phyloP scores from a whole-genome alignment of 1,140 invertebrate species.

The Rhagoletis pomonella region DNA sequence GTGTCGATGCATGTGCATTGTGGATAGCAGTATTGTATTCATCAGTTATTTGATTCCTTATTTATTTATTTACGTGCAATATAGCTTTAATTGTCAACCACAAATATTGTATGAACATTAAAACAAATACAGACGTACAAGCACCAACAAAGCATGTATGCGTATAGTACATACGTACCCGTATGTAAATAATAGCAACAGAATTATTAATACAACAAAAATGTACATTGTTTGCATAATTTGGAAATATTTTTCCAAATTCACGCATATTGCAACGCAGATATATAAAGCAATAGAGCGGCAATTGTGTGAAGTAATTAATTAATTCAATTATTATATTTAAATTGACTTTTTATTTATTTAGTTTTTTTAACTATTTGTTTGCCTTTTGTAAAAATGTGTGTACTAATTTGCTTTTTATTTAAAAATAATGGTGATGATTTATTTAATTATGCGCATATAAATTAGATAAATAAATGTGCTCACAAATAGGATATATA shows the following conservation, averaged over 20 bases:
- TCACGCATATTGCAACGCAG: not conserved
- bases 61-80: conserved; percentile 7
- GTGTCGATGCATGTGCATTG: not conserved
- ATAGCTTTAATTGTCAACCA: conserved; percentile 20
- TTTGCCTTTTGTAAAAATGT: too few relatives aligned
- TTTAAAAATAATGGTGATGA: too few relatives aligned
- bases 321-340: not conserved
- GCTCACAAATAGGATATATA: too few relatives aligned
- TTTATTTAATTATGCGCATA: too few relatives aligned
- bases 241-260: not conserved
- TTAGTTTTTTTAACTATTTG: too few relatives aligned
- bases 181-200: not conserved
- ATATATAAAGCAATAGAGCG: conserved; percentile 7
- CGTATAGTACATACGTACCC: not conserved
- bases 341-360: too few relatives aligned
- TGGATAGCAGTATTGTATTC: not conserved
- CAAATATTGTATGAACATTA: conserved; percentile 30
- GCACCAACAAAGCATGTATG: not conserved
- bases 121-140: not conserved
- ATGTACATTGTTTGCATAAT: conserved; percentile 28
- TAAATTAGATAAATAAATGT: too few relatives aligned
- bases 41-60: conserved; percentile 24
- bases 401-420: too few relatives aligned
- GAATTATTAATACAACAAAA: not conserved
- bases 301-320: conserved; percentile 28